phyloP scores from a whole-genome alignment of 2,888 invertebrate species.

The Entomobrya multifasciata region DNA sequence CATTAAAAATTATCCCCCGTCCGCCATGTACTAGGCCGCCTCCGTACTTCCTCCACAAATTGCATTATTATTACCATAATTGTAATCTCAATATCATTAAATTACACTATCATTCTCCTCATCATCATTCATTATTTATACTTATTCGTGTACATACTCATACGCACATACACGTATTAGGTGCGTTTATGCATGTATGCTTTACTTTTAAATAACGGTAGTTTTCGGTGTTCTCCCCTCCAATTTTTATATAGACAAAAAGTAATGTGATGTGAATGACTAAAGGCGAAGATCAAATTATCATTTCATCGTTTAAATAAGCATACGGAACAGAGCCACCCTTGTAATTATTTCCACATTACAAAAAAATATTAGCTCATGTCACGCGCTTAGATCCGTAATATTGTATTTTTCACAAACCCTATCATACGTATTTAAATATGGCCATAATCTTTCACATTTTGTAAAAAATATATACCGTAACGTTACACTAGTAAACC shows the following conservation, averaged over 20 bases:
- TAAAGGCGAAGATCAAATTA: too few relatives aligned
- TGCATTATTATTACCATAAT: too few relatives aligned
- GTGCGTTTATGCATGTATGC: conserved; percentile 34
- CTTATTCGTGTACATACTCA: too few relatives aligned
- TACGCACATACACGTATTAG: too few relatives aligned
- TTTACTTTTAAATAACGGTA: conserved; percentile 28
- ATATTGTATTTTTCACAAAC: too few relatives aligned
- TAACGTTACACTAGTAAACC: not conserved
- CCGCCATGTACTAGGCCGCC: too few relatives aligned
- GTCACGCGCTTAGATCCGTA: not conserved
- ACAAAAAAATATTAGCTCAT: not conserved
- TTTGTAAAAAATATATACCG: not conserved
- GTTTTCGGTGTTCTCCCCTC: not conserved
- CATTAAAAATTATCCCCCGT: too few relatives aligned
- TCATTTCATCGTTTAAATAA: too few relatives aligned
- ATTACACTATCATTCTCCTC: not conserved
- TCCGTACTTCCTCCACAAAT: too few relatives aligned
- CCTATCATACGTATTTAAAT: not conserved
- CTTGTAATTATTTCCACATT: not conserved
- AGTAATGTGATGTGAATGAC: too few relatives aligned
- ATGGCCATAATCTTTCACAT: not conserved
- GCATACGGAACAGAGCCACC: too few relatives aligned
- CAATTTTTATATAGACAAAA: not conserved
- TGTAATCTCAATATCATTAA: too few relatives aligned
- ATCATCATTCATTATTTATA: conserved; percentile 17